A percentile compares a stretch with the other conserved stretches of the same genome.
Evolutionary conservation across 2,113 vertebrate species (phyloP).

Genomic region (Caracal caracal): DNA sequence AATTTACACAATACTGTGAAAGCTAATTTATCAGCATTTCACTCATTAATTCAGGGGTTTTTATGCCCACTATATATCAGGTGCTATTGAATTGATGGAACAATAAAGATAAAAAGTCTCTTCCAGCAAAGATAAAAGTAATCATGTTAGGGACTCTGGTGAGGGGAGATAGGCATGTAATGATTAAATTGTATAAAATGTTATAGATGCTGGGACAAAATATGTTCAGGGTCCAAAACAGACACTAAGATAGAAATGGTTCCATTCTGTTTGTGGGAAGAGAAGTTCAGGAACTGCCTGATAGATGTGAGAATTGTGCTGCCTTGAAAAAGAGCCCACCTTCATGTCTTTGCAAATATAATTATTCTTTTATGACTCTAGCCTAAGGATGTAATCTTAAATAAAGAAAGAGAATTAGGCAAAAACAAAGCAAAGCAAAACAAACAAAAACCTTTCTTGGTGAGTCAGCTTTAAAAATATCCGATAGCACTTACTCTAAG

Average conservation of each 20-base stretch:
- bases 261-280: not conserved
- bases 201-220: not conserved
- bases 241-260: not conserved
- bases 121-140: not conserved
- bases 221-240: not conserved
- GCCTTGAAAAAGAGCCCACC: not conserved
- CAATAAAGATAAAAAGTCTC: not conserved
- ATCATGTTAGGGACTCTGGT: not conserved
- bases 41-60: not conserved
- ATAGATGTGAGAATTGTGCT: not conserved
- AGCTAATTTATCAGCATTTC: not conserved
- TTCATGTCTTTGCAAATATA: not conserved
- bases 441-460: not conserved
- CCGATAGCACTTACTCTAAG: not conserved
- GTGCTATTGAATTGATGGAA: not conserved
- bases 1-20: not conserved
- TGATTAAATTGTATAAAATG: not conserved
- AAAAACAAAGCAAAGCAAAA: not conserved
- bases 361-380: not conserved
- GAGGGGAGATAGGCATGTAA: not conserved
- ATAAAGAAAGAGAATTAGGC: not conserved
- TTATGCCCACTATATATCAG: not conserved
- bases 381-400: not conserved
- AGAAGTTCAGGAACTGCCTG: not conserved
- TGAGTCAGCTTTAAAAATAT: not conserved